Base-by-base conservation (phyloP, 53 echinoderm and acorn worm species). In the Actinopyga echinites region DNA sequence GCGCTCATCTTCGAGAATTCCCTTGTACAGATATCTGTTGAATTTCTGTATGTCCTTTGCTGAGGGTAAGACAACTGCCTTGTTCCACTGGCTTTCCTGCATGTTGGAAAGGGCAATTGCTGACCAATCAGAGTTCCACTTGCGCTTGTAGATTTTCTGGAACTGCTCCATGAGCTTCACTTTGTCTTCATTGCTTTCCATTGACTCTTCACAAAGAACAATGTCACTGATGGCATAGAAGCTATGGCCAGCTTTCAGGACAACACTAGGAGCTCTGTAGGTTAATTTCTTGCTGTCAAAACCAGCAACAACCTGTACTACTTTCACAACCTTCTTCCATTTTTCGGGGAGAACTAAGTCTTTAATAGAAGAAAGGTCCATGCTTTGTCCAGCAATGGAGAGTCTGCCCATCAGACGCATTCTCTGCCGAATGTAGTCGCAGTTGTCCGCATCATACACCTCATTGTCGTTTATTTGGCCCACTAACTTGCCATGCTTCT, bases 351-450 rank as follows among this genome's bases (percentile, higher is more conserved):
- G 12, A 6, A 44, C 44, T 11, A 44, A 44, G 44, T 44, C 44
- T 44, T 44, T 13, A 1, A 44, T 44, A 11, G 10, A 44, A 44
- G 44, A 11, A 11, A 44, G 44, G 8, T 20, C 31, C 32, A 68
- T 5, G 25, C 8, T 68, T 35, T 68, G 9, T 33, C 69, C 69
- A 30, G 28, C 69, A 34, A 68, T 68, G 8, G 30, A 32, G 11
- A 68, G 37, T 7, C 69, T 31, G 8, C 69, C 69, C 1, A 22
- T 24, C 22, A 44, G 45, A 75, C 75, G 75, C 75, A 75, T 75
- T 31, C 24, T 75, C 22, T 49, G 75, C 6, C 75, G 53, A 45
- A 75, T 75, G 53, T 75, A 45, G 42, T 75, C 75, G 8, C 45
- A 45, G 2, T 2, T 75, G 10, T 20, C 17, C 0, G 75, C 75